Percentiles rank a stretch among this genome's conserved stretches.
These are phyloP conservation scores for Mesorhabditis belari DNA, from an alignment of 2,888 invertebrate species.

Conservation along the genomic window DNA sequence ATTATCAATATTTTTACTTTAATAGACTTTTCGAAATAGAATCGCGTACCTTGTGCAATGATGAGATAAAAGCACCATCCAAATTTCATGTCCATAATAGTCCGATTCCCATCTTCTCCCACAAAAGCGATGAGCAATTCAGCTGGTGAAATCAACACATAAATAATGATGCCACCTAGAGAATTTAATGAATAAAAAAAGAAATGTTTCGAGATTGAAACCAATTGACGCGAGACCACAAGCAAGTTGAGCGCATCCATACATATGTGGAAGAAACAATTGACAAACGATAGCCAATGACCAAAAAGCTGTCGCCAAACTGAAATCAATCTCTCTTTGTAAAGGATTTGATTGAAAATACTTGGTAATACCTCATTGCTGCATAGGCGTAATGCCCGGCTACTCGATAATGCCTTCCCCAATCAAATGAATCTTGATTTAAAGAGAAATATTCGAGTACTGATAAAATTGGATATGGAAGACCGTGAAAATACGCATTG, in stretches of 20 bases:
- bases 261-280: constrained; percentile 43
- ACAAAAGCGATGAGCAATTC: constrained; percentile 42
- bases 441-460: constrained; percentile 43
- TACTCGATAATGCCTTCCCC: constrained; percentile 44
- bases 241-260: constrained; percentile 19
- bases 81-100: constrained; percentile 33
- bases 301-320: constrained; percentile 36
- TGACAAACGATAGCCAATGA: constrained; percentile 34
- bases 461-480: constrained; percentile 46
- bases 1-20: neutral
- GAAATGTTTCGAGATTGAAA: neutral
- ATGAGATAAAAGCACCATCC: constrained; percentile 47
- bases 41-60: constrained; percentile 32
- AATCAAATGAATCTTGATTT: constrained; percentile 44
- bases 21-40: neutral
- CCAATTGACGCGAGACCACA: neutral
- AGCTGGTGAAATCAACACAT: constrained; percentile 35
- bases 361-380: constrained; percentile 20
- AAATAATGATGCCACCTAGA: constrained; percentile 36
- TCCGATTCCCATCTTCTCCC: constrained; percentile 27
- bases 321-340: constrained; percentile 4
- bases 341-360: neutral
- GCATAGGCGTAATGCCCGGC: constrained; percentile 47
- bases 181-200: no score
- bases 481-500: constrained; percentile 37